Evolutionary conservation across 2,888 invertebrate species (phyloP).

Genomic region (Lochmaea capreae): DNA sequence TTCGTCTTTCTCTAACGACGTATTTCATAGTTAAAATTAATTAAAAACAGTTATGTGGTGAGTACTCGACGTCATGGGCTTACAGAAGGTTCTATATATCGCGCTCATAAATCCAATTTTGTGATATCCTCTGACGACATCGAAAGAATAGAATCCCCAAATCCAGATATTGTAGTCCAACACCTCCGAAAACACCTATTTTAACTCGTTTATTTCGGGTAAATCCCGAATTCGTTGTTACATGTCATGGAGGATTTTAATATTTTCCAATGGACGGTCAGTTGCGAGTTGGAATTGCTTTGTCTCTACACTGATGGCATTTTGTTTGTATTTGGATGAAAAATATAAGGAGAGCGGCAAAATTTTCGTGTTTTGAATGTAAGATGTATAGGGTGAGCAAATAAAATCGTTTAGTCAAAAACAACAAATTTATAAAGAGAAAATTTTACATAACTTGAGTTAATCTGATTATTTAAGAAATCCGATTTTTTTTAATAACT

Average conservation of each 20-base stretch:
- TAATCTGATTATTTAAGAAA: too few species aligned
- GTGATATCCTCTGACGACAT: constrained; percentile 26
- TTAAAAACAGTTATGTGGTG: constrained; percentile 15
- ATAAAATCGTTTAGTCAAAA: too few species aligned
- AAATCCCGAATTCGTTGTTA: constrained; percentile 20
- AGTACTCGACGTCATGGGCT: constrained; percentile 13
- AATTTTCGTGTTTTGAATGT: too few species aligned
- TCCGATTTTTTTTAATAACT: too few species aligned
- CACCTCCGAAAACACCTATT: constrained; percentile 33
- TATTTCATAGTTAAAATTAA: constrained; percentile 26
- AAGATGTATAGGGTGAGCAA: too few species aligned
- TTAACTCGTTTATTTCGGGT: constrained; percentile 22
- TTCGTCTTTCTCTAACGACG: not conserved
- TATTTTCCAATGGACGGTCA: constrained; percentile 14
- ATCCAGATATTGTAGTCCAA: constrained; percentile 26
- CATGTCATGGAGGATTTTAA: constrained; percentile 23
- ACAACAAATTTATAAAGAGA: too few species aligned
- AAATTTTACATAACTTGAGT: too few species aligned
- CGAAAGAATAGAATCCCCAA: constrained; percentile 33
- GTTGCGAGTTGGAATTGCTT: not conserved
- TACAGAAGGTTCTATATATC: constrained; percentile 13
- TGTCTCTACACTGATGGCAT: not conserved
- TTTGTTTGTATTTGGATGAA: too few species aligned
- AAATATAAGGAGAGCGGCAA: too few species aligned
- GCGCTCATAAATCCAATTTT: constrained; percentile 33